phyloP scores from a whole-genome alignment of 2,888 invertebrate species.

The Lydus trimaculatus region DNA sequence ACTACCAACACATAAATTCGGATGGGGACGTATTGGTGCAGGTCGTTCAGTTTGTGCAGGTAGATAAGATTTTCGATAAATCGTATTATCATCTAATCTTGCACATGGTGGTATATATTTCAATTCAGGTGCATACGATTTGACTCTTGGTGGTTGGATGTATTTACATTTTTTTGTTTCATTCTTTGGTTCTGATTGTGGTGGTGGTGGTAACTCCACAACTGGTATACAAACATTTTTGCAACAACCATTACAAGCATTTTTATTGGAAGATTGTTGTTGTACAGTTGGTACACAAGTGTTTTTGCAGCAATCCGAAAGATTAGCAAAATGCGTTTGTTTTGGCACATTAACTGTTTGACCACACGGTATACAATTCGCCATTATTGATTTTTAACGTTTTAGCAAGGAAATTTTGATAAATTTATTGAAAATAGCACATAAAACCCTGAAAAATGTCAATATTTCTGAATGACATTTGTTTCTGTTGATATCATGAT shows the following conservation, averaged over 20 bases:
- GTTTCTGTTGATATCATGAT: no score
- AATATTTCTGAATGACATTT: neutral
- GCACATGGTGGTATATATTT: slow-evolving; percentile 67
- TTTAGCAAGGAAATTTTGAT: neutral
- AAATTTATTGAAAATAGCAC: neutral
- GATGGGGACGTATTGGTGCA: slow-evolving; percentile 53
- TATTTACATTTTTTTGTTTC: slow-evolving; percentile 54
- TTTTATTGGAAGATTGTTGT: neutral
- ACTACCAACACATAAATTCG: slow-evolving; percentile 59
- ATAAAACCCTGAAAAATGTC: no score
- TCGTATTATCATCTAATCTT: slow-evolving; percentile 68
- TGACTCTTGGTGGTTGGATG: slow-evolving; percentile 67
- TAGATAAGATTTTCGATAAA: slow-evolving; percentile 71
- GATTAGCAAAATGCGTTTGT: slow-evolving; percentile 38
- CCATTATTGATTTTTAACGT: slow-evolving; percentile 36
- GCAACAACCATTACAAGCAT: neutral
- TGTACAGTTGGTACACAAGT: neutral
- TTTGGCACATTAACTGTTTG: slow-evolving; percentile 20
- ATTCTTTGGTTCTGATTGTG: slow-evolving; percentile 34
- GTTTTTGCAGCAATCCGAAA: slow-evolving; percentile 16
- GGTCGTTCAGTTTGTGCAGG: slow-evolving; percentile 60
- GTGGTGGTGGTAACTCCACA: slow-evolving; percentile 11
- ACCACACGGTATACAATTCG: slow-evolving; percentile 46
- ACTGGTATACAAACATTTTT: slow-evolving; percentile 49
- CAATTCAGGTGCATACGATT: slow-evolving; percentile 66